Evolutionary conservation across 2,888 invertebrate species (phyloP).

Genomic region (Actias luna): DNA sequence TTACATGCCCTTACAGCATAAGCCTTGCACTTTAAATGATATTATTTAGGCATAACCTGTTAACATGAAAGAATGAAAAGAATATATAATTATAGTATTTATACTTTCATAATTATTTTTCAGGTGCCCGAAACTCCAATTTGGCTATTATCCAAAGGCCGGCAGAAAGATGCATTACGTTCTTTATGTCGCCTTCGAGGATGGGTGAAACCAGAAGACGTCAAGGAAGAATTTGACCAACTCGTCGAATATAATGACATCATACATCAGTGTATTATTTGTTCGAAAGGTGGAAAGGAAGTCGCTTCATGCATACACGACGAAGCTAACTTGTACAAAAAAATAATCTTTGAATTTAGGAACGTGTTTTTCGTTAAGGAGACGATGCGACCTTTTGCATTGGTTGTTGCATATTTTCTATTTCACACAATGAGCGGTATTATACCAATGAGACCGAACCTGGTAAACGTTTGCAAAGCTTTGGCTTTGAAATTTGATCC

Average conservation of each 20-base stretch:
- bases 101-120: conserved; percentile 18
- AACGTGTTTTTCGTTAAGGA: conserved; percentile 74
- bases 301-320: conserved; percentile 52
- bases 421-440: conserved; percentile 78
- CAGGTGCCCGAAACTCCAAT: conserved; percentile 83
- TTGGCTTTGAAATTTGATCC: conserved; percentile 72
- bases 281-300: conserved; percentile 50
- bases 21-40: too few relatives aligned
- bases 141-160: conserved; percentile 81
- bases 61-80: background rate
- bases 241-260: conserved; percentile 68
- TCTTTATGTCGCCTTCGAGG: conserved; percentile 81
- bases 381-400: conserved; percentile 73
- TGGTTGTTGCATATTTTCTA: conserved; percentile 79
- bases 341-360: conserved; percentile 48
- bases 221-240: conserved; percentile 74
- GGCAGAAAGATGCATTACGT: conserved; percentile 74
- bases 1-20: too few relatives aligned
- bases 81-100: background rate
- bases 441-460: conserved; percentile 76
- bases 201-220: conserved; percentile 76
- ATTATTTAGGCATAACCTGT: too few relatives aligned
- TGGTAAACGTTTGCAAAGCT: conserved; percentile 78
- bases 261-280: conserved; percentile 59
- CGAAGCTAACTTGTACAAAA: conserved; percentile 45